Evolutionary conservation across 2,888 invertebrate genomes (phyloP).

Genomic region (Griposia aprilina): DNA sequence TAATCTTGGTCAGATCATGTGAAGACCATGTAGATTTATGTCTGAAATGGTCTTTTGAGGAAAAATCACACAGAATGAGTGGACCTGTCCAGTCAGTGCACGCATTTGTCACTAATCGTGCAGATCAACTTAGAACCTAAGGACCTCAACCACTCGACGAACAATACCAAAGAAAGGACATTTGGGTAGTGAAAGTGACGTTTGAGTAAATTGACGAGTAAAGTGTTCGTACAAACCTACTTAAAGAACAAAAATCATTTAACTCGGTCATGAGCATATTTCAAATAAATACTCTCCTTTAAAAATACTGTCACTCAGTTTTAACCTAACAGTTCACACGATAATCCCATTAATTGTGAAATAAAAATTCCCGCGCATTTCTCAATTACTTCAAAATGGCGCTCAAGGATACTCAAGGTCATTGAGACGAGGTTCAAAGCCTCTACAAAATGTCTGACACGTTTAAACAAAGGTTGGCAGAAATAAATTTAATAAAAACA

Average conservation of each 20-base stretch:
- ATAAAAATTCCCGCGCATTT: constrained; percentile 13
- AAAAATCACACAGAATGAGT: too few species aligned
- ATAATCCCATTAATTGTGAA: constrained; percentile 12
- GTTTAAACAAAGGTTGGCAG: constrained; percentile 11
- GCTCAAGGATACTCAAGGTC: constrained; percentile 4
- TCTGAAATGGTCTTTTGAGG: too few species aligned
- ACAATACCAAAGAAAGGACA: too few species aligned
- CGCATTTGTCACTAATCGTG: too few species aligned
- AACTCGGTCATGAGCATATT: background rate
- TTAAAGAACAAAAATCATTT: background rate
- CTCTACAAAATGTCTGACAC: constrained; percentile 24
- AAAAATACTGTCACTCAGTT: constrained; percentile 9
- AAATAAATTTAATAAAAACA: constrained; percentile 10
- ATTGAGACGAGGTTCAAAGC: constrained; percentile 29
- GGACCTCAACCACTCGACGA: too few species aligned
- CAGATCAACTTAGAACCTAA: too few species aligned
- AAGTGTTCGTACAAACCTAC: background rate
- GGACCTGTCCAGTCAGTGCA: too few species aligned
- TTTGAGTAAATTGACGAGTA: too few species aligned
- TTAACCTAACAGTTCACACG: background rate
- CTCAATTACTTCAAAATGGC: constrained; percentile 27
- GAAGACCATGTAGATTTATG: too few species aligned
- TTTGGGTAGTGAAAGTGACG: too few species aligned
- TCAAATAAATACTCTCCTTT: background rate
- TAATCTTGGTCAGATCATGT: too few species aligned